Evolutionary conservation across 2,797 vertebrate genomes (phyloP).

Genomic region (Sebastes dallii): DNA sequence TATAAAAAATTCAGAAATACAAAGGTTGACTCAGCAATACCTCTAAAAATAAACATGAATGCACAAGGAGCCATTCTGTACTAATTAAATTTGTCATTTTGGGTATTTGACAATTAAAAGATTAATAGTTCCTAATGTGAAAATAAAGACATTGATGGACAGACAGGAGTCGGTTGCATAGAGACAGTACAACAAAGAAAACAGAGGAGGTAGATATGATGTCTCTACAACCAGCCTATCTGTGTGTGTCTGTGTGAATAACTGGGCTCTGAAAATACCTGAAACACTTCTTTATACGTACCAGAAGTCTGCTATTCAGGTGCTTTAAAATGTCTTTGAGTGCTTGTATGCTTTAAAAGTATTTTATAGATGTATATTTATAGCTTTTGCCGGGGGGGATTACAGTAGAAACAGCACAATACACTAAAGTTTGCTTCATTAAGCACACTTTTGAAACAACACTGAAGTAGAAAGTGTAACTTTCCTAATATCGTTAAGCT

Average conservation of each 20-base stretch:
- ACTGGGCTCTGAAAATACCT: conserved; percentile 10
- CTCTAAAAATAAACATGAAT: background rate
- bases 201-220: conserved; percentile 71
- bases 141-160: background rate
- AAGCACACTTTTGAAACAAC: conserved; percentile 13
- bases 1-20: conserved; percentile 19
- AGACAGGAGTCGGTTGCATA: conserved; percentile 42
- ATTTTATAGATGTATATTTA: background rate
- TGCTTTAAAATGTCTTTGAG: background rate
- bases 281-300: conserved; percentile 8
- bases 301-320: background rate
- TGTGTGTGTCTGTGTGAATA: conserved; percentile 8
- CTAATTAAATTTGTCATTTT: background rate
- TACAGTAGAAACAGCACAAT: conserved; percentile 48
- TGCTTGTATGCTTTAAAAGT: background rate
- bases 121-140: background rate
- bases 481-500: conserved; percentile 14
- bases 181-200: conserved; percentile 45
- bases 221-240: conserved; percentile 62
- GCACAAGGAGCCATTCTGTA: background rate
- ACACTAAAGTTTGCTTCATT: background rate
- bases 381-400: background rate
- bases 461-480: conserved; percentile 16
- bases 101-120: background rate
- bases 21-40: background rate